A percentile compares a stretch with the other conserved stretches of the same genome.
Conservation (phyloP, 2,888 invertebrate species). For the Harpalus rubripes region DNA sequence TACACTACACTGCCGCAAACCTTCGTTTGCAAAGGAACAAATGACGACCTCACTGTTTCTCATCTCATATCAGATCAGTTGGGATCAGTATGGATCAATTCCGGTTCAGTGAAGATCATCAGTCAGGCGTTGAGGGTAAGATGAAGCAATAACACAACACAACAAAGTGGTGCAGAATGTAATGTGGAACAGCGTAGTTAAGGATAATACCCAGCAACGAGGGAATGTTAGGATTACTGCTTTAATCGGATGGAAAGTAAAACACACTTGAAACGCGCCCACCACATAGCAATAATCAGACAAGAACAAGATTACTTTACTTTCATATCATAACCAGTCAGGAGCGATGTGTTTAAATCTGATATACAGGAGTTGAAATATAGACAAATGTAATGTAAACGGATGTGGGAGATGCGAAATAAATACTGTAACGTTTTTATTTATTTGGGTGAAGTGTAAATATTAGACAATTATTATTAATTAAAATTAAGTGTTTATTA, state of each 20-base stretch:
- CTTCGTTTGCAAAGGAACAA: neutral
- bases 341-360: neutral
- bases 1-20: neutral
- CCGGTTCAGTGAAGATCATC: neutral
- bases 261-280: neutral
- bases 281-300: neutral
- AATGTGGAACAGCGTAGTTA: neutral
- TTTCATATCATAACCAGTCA: neutral
- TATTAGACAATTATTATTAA: too few relatives aligned
- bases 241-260: slow-evolving; percentile 6
- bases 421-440: too few relatives aligned
- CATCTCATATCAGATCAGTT: neutral
- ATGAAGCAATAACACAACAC: neutral
- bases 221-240: neutral
- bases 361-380: too few relatives aligned
- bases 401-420: too few relatives aligned
- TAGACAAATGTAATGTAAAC: too few relatives aligned
- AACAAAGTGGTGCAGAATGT: neutral
- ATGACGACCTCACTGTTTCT: neutral
- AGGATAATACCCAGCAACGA: neutral
- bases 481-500: too few relatives aligned
- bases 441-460: too few relatives aligned
- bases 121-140: neutral
- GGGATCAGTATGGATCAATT: neutral
- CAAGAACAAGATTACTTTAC: neutral